phyloP scores from a whole-genome alignment of 1,140 invertebrate species.

The Pentalonia nigronervosa region DNA sequence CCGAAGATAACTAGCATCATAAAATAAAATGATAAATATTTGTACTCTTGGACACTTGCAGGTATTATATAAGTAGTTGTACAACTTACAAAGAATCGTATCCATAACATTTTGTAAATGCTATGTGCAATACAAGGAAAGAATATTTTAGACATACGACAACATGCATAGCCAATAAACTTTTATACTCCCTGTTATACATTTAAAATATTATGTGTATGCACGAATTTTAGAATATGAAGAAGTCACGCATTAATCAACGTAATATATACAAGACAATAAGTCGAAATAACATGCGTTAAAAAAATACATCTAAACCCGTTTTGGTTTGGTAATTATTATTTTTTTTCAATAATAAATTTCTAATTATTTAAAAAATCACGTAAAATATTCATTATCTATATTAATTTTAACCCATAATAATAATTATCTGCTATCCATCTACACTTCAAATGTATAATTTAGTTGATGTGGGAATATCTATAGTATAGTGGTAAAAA shows the following conservation, averaged over 20 bases:
- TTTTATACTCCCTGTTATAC: background rate
- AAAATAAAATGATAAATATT: background rate
- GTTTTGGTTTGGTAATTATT: background rate
- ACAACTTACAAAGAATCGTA: background rate
- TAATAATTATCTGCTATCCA: background rate
- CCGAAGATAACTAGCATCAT: background rate
- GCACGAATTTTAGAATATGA: background rate
- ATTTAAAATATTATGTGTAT: background rate
- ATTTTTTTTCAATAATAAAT: background rate
- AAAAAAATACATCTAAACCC: background rate
- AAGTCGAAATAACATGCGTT: background rate
- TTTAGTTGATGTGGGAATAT: background rate
- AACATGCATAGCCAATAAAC: background rate
- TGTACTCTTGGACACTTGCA: background rate
- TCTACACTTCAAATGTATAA: background rate
- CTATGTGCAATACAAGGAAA: background rate
- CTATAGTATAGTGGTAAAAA: too few species aligned
- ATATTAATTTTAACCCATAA: background rate
- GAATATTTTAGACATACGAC: background rate
- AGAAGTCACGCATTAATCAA: background rate
- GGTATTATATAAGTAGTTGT: background rate
- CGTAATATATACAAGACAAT: conserved; percentile 3
- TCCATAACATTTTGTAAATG: background rate
- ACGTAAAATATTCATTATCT: too few species aligned
- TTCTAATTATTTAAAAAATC: background rate